Percentiles rank a stretch among this genome's conserved stretches.
These are phyloP conservation scores for Andinoacara biseriatus DNA, from an alignment of 2,113 vertebrate genomes.

Conservation along the genomic window DNA sequence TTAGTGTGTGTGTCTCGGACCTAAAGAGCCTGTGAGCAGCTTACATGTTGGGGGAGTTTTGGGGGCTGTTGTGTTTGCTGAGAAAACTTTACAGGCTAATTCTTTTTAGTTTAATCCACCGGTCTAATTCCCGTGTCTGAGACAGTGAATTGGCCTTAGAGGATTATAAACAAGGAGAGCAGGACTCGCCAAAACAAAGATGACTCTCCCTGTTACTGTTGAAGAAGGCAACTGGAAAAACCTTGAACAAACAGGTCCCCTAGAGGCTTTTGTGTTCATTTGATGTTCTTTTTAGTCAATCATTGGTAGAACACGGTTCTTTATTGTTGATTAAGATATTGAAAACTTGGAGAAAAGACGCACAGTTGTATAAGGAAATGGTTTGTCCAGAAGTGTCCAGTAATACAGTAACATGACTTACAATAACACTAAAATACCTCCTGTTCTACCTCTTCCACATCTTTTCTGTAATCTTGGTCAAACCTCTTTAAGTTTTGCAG, in stretches of 20 bases:
- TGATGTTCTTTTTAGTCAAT: too few species aligned
- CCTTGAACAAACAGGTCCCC: neutral
- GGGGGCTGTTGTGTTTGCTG: slow-evolving; percentile 3
- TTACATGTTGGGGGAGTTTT: slow-evolving; percentile 62
- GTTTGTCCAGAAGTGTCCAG: neutral
- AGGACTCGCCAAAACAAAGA: slow-evolving; percentile 64
- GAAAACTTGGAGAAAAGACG: neutral
- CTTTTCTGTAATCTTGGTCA: slow-evolving; percentile 16
- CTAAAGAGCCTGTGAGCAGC: slow-evolving; percentile 63
- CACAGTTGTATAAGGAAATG: neutral
- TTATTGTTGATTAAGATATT: neutral
- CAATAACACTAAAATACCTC: neutral
- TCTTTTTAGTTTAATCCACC: slow-evolving; percentile 71
- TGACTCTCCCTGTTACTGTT: slow-evolving; percentile 40
- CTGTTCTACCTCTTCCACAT: neutral
- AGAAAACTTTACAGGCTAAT: slow-evolving; percentile 70
- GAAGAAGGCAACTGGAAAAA: neutral
- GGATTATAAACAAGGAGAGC: slow-evolving; percentile 54
- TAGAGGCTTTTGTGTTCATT: neutral
- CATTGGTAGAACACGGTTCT: too few species aligned
- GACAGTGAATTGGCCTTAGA: slow-evolving; percentile 53
- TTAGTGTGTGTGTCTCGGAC: slow-evolving; percentile 42
- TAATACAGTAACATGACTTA: neutral
- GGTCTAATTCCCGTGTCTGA: slow-evolving; percentile 69
- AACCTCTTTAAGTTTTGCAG: slow-evolving; percentile 28